Evolutionary conservation across 2,113 vertebrate genomes (phyloP).

Genomic region (Bos javanicus): DNA sequence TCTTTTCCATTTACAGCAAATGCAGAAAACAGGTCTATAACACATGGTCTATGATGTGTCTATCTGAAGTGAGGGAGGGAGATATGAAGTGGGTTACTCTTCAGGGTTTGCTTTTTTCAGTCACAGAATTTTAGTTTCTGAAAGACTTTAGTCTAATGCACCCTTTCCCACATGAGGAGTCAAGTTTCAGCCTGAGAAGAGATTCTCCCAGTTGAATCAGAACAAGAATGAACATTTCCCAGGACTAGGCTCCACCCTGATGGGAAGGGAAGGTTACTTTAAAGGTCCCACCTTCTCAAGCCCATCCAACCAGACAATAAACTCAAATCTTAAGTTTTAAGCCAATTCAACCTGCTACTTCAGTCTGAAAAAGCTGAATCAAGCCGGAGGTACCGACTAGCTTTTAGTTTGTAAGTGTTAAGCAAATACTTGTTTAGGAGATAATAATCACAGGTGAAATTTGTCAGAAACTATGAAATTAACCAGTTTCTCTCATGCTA

Average conservation of each 20-base stretch:
- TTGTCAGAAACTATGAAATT: background rate
- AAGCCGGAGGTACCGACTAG: background rate
- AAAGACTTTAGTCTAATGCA: background rate
- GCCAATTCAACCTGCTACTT: background rate
- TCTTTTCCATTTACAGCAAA: constrained; percentile 9
- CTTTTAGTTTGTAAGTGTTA: background rate
- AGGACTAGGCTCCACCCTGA: background rate
- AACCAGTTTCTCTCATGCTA: background rate
- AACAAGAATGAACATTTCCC: background rate
- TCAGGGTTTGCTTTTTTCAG: background rate
- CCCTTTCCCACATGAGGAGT: background rate
- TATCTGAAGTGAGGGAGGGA: background rate
- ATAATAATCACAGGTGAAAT: background rate
- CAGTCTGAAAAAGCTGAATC: background rate
- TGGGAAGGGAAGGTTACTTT: background rate
- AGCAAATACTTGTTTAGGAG: background rate
- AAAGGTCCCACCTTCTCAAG: background rate
- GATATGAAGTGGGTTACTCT: background rate
- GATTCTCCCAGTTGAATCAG: background rate
- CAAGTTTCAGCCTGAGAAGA: background rate
- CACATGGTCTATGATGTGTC: background rate
- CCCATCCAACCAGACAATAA: background rate
- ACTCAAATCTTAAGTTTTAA: background rate
- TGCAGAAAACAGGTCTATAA: background rate
- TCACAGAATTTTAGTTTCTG: background rate